phyloP scores from a whole-genome alignment of 2,113 vertebrate genomes.

The Ovibos moschatus region DNA sequence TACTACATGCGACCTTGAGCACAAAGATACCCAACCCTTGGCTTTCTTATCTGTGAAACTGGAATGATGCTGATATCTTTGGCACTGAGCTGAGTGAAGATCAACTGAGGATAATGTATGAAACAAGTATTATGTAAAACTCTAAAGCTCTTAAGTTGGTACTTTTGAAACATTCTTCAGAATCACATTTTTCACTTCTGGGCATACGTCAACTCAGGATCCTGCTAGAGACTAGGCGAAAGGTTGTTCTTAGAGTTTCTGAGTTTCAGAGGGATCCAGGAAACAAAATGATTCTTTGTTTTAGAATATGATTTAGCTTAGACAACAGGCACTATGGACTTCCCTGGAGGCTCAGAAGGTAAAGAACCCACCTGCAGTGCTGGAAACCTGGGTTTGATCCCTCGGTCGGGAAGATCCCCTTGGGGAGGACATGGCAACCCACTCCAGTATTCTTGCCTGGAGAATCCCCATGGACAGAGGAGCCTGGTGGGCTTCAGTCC shows the following conservation, averaged over 20 bases:
- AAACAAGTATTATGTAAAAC: slow-evolving; percentile 2
- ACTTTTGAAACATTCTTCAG: slow-evolving; percentile 17
- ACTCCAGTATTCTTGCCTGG: neutral
- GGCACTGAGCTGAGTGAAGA: neutral
- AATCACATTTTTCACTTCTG: slow-evolving; percentile 30
- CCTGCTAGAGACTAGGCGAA: neutral
- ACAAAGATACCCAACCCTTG: neutral
- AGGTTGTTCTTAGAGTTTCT: slow-evolving; percentile 13
- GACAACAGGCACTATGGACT: neutral
- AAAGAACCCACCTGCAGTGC: neutral
- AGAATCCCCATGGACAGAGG: neutral
- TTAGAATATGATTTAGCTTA: neutral
- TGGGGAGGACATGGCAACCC: neutral
- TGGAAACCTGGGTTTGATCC: neutral
- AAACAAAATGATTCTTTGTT: slow-evolving; percentile 58
- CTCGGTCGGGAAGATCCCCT: neutral
- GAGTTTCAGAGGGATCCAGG: neutral
- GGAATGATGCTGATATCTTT: neutral
- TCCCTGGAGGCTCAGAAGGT: neutral
- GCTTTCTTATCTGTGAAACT: slow-evolving; percentile 17
- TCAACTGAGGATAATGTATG: neutral
- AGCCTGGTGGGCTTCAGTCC: neutral
- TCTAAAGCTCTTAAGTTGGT: neutral
- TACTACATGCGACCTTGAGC: neutral
- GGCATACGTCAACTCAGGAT: neutral